phyloP scores from a whole-genome alignment of 2,888 invertebrate genomes.

The Andrena hattorfiana region DNA sequence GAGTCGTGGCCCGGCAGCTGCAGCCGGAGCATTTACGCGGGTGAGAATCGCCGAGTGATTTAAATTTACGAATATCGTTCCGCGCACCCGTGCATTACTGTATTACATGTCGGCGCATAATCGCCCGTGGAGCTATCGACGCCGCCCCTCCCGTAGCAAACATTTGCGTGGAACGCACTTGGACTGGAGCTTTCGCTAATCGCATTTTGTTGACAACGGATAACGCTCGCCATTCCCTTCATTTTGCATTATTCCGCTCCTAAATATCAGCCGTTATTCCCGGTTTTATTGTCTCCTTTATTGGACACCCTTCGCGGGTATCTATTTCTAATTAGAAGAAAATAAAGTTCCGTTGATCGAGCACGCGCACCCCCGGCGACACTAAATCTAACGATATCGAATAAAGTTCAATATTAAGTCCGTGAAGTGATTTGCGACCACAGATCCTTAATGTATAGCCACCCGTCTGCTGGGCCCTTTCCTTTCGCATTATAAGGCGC shows the following conservation, averaged over 20 bases:
- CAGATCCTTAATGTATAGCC: too few species aligned
- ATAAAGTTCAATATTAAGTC: too few species aligned
- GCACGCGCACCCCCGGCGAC: too few species aligned
- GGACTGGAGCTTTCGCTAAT: conserved; percentile 23
- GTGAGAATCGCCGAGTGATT: conserved; percentile 56
- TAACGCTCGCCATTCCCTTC: background rate
- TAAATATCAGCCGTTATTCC: too few species aligned
- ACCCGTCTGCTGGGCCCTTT: too few species aligned
- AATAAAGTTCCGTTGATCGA: too few species aligned
- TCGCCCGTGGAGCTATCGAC: conserved; percentile 42
- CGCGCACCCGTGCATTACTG: conserved; percentile 38
- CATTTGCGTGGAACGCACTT: conserved; percentile 28
- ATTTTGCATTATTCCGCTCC: background rate
- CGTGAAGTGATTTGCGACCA: too few species aligned
- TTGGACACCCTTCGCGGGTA: too few species aligned
- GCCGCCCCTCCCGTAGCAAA: background rate
- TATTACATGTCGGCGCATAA: conserved; percentile 46
- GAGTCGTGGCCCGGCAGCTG: conserved; percentile 46
- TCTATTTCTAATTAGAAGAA: too few species aligned
- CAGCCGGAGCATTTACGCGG: conserved; percentile 51
- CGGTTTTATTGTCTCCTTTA: too few species aligned
- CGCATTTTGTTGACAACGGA: conserved; percentile 32
- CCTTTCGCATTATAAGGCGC: too few species aligned
- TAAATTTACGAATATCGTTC: conserved; percentile 56
- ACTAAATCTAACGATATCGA: too few species aligned